Evolutionary conservation across 2,113 vertebrate genomes (phyloP), one percentile per base, ranked within the genome.

Genomic region (Athene cunicularia): DNA sequence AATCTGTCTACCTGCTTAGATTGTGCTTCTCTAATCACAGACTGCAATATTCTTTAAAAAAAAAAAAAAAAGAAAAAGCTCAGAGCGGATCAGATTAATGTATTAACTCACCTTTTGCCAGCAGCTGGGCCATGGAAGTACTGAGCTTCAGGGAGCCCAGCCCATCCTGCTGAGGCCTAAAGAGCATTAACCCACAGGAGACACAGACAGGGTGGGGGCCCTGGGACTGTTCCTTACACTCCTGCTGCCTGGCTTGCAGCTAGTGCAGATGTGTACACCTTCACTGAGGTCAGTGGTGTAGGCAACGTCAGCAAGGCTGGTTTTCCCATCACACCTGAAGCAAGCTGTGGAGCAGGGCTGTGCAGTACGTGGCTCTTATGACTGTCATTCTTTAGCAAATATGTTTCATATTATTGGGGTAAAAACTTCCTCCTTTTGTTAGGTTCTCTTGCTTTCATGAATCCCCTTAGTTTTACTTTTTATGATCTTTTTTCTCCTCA

Each of bases 351-450:
- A 60, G 18, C 22, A 35, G 12, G 76, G 33, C 55, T 33, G 14
- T 77, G 19, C 18, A 33, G 28, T 28, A 14, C 0, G 0, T 52
- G 55, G 33, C 5, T 32, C 9, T 58, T 37, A 22, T 4, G 23
- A 23, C 12, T 1, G 1, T 60, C 66, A 39, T 45, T 26, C 43
- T 70, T 62, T 33, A 24, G 49, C 26, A 79, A n/a, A 63, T 28
- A 12, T 0, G 0, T 47, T 13, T 18, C 17, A 26, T 33, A 5
- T 68, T 77, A 43, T 52, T 18, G 14, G 21, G 16, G 37, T 50
- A 68, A 73, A 81, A 82, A 3, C 3, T 30, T 83, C 13, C 22
- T 53, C 18, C 49, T 62, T 74, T 66, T 85, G 32, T 22, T 47
- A 84, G 10, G 79, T 95, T 53, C 30, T 60, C 19, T 85, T 59